Percentiles rank a stretch among this genome's conserved stretches.
These are phyloP conservation scores for Brenthis hecate DNA, from an alignment of 2,888 invertebrate genomes.

Conservation along the genomic window DNA sequence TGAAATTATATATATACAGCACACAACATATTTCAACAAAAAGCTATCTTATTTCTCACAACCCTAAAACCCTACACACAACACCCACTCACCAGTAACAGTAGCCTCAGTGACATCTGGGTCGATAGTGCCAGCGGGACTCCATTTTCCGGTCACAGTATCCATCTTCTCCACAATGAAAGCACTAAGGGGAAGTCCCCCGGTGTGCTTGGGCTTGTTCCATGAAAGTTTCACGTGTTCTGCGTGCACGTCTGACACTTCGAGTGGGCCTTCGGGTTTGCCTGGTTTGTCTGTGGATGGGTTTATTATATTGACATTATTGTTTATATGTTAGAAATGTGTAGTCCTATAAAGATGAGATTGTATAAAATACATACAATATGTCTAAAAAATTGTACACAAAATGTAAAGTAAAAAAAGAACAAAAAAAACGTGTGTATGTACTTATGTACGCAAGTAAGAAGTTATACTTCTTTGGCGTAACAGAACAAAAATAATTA, in stretches of 20 bases:
- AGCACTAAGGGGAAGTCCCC: constrained; percentile 94
- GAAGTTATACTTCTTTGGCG: no score
- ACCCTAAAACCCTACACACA: not conserved
- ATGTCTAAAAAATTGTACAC: no score
- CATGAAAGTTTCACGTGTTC: constrained; percentile 97
- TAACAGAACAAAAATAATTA: no score
- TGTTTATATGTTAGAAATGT: no score
- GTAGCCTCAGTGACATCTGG: constrained; percentile 91
- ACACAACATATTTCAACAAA: no score
- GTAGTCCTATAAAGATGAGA: no score
- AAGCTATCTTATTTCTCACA: no score
- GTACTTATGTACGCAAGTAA: no score
- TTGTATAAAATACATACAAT: no score
- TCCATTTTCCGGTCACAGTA: constrained; percentile 92
- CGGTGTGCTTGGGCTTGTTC: constrained; percentile 98
- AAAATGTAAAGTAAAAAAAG: no score
- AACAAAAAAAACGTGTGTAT: no score
- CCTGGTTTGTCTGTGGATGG: constrained; percentile 87
- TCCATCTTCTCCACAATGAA: constrained; percentile 98
- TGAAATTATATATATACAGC: no score
- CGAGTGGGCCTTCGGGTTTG: constrained; percentile 95
- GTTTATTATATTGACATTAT: not conserved
- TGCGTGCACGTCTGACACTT: constrained; percentile 94
- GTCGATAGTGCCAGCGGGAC: constrained; percentile 91
- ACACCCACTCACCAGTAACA: constrained; percentile 80